Conservation (phyloP, 2,888 invertebrate genomes). For the Tetanocera ferruginea region DNA sequence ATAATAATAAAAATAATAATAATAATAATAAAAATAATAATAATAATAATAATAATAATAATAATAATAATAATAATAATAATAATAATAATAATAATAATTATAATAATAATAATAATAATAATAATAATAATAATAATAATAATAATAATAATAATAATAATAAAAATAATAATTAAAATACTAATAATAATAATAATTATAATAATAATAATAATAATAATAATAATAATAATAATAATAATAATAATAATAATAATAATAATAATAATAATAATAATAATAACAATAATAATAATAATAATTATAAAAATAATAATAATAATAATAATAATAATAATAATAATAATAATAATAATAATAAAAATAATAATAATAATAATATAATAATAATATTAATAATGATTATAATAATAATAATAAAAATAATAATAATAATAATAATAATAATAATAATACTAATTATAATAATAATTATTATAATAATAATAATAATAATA, state of each 20-base stretch:
- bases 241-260: constrained; percentile 3
- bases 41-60: background rate
- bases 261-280: constrained; percentile 3
- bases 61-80: constrained; percentile 3
- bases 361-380: background rate
- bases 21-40: background rate
- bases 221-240: constrained; percentile 3
- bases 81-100: constrained; percentile 3
- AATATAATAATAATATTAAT: background rate
- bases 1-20: background rate
- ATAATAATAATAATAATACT: background rate
- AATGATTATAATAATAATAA: background rate
- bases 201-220: background rate
- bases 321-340: constrained; percentile 3
- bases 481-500: constrained; percentile 3
- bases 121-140: background rate
- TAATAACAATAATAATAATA: background rate
- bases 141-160: constrained; percentile 3
- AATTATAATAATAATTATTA: background rate
- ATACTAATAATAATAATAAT: background rate
- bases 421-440: background rate
- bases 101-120: background rate
- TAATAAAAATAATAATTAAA: background rate
- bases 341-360: constrained; percentile 3
- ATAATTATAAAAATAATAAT: background rate